Percentiles rank a stretch among this genome's conserved stretches.
Conservation (phyloP, 2,113 vertebrate species). For the Calonectris borealis region DNA sequence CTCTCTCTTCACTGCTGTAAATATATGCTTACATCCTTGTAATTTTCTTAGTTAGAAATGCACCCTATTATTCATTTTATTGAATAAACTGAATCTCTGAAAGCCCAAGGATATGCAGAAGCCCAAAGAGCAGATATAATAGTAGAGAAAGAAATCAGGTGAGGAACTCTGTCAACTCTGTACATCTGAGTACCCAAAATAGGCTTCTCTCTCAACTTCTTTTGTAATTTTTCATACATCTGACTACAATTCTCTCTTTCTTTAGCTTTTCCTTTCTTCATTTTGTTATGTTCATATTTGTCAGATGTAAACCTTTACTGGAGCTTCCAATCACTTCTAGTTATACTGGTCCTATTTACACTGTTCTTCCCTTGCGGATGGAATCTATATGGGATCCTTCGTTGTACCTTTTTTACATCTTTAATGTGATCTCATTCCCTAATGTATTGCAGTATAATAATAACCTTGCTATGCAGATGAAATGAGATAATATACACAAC, state of each 20-base stretch:
- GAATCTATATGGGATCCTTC: background rate
- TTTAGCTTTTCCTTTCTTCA: background rate
- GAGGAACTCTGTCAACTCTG: background rate
- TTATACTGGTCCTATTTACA: background rate
- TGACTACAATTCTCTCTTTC: background rate
- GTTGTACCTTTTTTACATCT: background rate
- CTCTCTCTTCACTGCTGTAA: background rate
- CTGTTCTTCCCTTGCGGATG: background rate
- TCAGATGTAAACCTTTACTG: background rate
- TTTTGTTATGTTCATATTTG: background rate
- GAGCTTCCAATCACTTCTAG: background rate
- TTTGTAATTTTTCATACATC: background rate
- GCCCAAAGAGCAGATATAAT: background rate
- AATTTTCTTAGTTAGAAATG: background rate
- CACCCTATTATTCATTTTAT: background rate
- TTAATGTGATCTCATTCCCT: background rate
- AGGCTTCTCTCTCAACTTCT: background rate
- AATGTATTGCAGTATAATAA: background rate
- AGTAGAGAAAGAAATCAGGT: background rate
- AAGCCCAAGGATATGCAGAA: background rate
- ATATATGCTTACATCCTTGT: background rate
- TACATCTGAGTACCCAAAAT: rapidly evolving
- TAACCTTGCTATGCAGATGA: background rate
- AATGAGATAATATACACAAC: background rate
- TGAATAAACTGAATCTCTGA: background rate